Evolutionary conservation across 1,140 invertebrate genomes (phyloP), one percentile per base, ranked within the genome.

Genomic region (Bombus superbus): DNA sequence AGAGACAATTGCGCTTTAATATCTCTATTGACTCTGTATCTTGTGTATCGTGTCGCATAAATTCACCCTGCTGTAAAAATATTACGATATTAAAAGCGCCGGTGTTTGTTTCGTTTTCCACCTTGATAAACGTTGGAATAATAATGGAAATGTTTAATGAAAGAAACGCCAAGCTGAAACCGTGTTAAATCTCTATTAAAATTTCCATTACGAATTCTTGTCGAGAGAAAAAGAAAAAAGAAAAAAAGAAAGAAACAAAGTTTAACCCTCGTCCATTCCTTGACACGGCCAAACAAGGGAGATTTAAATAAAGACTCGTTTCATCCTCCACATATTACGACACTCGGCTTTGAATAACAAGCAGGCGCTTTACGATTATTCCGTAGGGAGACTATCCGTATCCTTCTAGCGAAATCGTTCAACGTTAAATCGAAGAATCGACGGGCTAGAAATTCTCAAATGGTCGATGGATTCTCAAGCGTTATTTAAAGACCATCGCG

Each of bases 101-200:
- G 68, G 22, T 69, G 68, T 69, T 69, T 69, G 9, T 69, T 69
- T 69, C 68, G 18, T 69, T 38, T 38, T 40, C 38, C 22, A 4
- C 6, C 9, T 69, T 69, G 35, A 28, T 69, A 69, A 53, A 69
- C 28, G 35, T 25, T 11, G 22, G 5, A 40, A 38, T 69, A 69
- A 69, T 69, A 69, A 69, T 69, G 68, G 68, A 69, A 69, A 38
- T 18, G 38, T 40, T 69, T 69, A 69, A 69, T 28, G 38, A 69
- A 69, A 69, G 35, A 69, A 69, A 38, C 68, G 35, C 6, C 22
- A 38, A 28, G 35, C 9, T 69, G 35, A 38, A 25, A 40, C 38
- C 35, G 35, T 40, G 40, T 69, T 40, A 40, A 25, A 40, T 69
- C 15, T 25, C 35, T 38, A 35, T 68, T 68, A 35, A 68, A 68